Conservation (phyloP, 2,797 vertebrate genomes). For the Mormyrus proboscirostris region DNA sequence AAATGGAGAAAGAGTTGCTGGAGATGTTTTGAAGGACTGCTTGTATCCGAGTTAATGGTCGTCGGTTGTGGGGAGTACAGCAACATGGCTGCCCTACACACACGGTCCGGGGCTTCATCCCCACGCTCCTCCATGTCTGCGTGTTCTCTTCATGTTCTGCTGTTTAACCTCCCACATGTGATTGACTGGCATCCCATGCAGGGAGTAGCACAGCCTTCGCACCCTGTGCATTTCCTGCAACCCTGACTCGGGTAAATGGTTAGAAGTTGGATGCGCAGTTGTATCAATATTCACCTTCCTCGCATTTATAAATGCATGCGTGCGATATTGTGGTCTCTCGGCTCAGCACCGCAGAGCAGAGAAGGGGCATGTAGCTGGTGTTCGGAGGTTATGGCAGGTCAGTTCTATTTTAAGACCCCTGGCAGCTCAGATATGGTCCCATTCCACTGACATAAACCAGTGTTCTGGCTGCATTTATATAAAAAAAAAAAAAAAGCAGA, state of each 20-base stretch:
- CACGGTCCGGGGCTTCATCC: background rate
- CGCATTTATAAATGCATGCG: background rate
- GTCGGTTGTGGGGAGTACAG: background rate
- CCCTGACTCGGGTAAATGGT: background rate
- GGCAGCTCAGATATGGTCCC: background rate
- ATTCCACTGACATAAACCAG: background rate
- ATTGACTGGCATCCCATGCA: background rate
- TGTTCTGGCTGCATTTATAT: background rate
- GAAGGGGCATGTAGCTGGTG: background rate
- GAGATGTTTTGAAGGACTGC: background rate
- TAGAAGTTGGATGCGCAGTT: background rate
- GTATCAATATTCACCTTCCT: background rate
- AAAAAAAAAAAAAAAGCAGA: background rate
- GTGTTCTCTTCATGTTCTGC: background rate
- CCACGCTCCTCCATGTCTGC: background rate
- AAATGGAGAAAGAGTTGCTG: background rate
- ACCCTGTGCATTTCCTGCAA: background rate
- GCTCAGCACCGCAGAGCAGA: background rate
- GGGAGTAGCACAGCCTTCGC: background rate
- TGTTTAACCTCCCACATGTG: background rate
- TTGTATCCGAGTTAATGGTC: background rate
- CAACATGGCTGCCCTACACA: background rate
- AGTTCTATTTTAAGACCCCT: background rate
- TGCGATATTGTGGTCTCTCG: background rate
- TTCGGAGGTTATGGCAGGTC: background rate